A percentile compares a stretch with the other conserved stretches of the same genome.
phyloP scores from a whole-genome alignment of 2,113 vertebrate species.

The Papio anubis region DNA sequence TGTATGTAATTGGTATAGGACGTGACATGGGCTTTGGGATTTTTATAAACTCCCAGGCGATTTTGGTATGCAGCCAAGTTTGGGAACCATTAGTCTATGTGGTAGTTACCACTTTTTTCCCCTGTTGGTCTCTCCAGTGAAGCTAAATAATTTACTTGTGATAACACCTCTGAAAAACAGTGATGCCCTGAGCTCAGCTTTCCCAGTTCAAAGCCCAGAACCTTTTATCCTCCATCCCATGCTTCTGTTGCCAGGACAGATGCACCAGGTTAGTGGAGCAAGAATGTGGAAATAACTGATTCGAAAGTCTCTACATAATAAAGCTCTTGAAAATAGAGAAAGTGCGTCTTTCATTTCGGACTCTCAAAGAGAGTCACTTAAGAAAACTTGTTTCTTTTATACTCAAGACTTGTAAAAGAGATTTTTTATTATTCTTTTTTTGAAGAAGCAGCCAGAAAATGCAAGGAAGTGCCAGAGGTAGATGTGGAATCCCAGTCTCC shows the following conservation, averaged over 20 bases:
- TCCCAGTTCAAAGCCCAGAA: neutral
- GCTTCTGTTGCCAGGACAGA: neutral
- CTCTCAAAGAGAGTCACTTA: constrained; percentile 28
- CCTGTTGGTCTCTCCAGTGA: neutral
- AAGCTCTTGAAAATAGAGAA: neutral
- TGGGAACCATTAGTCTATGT: neutral
- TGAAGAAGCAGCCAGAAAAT: constrained; percentile 41
- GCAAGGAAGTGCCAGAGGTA: neutral
- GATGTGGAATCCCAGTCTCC: neutral
- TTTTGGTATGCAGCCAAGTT: neutral
- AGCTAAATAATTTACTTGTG: neutral
- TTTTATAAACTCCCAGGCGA: neutral
- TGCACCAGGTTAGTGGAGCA: neutral
- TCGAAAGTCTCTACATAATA: neutral
- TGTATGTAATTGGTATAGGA: neutral
- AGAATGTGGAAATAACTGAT: neutral
- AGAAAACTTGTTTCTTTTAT: constrained; percentile 51
- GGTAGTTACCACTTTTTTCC: neutral
- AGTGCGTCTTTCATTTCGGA: neutral
- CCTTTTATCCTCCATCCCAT: neutral
- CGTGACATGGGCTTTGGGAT: neutral
- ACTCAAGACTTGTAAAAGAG: constrained; percentile 7
- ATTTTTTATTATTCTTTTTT: constrained; percentile 51
- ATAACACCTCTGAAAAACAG: neutral
- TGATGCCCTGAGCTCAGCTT: neutral